Conservation (phyloP, 2,888 invertebrate species). For the Celastrina argiolus region DNA sequence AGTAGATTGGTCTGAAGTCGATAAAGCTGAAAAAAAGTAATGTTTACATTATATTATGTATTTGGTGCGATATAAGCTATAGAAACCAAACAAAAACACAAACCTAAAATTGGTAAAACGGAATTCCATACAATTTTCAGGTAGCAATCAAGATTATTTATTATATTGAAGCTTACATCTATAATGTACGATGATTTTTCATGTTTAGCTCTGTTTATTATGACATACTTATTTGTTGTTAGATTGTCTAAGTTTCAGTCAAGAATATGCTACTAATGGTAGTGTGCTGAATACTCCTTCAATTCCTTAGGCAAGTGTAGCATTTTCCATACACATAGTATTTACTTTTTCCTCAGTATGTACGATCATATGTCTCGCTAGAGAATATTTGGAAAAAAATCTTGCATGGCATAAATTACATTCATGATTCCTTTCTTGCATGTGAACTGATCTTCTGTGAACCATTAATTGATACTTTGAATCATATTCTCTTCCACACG, state of each 20-base stretch:
- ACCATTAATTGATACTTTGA: slow-evolving; percentile 54
- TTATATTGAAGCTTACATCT: neutral
- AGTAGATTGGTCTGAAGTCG: slow-evolving; percentile 44
- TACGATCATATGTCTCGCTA: slow-evolving; percentile 69
- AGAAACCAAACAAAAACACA: slow-evolving; percentile 28
- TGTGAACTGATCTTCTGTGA: slow-evolving; percentile 58
- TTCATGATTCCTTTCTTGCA: slow-evolving; percentile 59
- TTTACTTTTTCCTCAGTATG: slow-evolving; percentile 71
- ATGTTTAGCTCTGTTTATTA: slow-evolving; percentile 42
- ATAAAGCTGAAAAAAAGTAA: slow-evolving; percentile 45
- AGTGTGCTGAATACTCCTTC: slow-evolving; percentile 48
- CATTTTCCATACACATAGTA: slow-evolving; percentile 46
- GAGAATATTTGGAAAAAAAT: slow-evolving; percentile 58
- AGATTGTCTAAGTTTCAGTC: neutral
- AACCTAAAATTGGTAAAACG: slow-evolving; percentile 17
- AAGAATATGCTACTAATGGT: slow-evolving; percentile 36
- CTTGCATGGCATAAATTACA: slow-evolving; percentile 53
- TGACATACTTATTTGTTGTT: slow-evolving; percentile 4
- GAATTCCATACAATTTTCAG: neutral
- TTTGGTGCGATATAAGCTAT: slow-evolving; percentile 24
- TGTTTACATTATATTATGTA: slow-evolving; percentile 23
- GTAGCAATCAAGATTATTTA: neutral
- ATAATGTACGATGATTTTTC: slow-evolving; percentile 28
- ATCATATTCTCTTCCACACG: slow-evolving; percentile 56
- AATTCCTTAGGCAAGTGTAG: slow-evolving; percentile 41